Evolutionary conservation across 2,888 invertebrate genomes (phyloP).

Genomic region (Laspeyria flexula): DNA sequence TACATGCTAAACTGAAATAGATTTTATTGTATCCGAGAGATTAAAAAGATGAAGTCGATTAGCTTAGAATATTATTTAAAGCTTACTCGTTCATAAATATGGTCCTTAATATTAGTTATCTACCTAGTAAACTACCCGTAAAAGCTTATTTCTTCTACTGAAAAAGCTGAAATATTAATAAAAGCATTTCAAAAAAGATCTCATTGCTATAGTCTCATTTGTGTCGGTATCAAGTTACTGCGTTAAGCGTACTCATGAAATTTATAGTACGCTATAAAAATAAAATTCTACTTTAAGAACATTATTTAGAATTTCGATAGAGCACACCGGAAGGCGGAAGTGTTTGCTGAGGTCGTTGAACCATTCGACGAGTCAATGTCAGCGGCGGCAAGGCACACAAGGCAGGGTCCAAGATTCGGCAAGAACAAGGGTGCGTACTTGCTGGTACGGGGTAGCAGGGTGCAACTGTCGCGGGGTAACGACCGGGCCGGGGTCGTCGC

Average conservation of each 20-base stretch:
- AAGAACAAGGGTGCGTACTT: conserved; percentile 77
- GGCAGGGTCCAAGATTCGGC: conserved; percentile 78
- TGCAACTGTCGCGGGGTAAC: conserved; percentile 82
- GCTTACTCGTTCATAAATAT: background rate
- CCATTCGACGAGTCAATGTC: conserved; percentile 80
- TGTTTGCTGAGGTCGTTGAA: conserved; percentile 70
- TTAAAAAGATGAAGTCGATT: background rate
- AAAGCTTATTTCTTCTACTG: background rate
- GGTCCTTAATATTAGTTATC: too few relatives aligned
- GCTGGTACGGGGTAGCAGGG: conserved; percentile 79
- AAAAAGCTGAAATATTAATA: conserved; percentile 13
- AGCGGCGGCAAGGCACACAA: conserved; percentile 67
- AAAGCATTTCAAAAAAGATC: conserved; percentile 10
- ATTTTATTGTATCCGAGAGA: too few relatives aligned
- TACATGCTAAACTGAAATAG: background rate
- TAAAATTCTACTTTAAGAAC: conserved; percentile 46
- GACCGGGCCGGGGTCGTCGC: conserved; percentile 81
- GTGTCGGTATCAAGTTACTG: conserved; percentile 31
- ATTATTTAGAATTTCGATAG: conserved; percentile 57
- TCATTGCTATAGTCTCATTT: conserved; percentile 23
- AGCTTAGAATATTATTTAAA: too few relatives aligned
- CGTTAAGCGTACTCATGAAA: conserved; percentile 37
- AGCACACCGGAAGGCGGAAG: conserved; percentile 75
- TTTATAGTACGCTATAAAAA: conserved; percentile 39
- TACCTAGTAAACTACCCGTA: too few relatives aligned